Base-by-base conservation (phyloP, 2,888 invertebrate genomes). In the Tigriopus californicus region DNA sequence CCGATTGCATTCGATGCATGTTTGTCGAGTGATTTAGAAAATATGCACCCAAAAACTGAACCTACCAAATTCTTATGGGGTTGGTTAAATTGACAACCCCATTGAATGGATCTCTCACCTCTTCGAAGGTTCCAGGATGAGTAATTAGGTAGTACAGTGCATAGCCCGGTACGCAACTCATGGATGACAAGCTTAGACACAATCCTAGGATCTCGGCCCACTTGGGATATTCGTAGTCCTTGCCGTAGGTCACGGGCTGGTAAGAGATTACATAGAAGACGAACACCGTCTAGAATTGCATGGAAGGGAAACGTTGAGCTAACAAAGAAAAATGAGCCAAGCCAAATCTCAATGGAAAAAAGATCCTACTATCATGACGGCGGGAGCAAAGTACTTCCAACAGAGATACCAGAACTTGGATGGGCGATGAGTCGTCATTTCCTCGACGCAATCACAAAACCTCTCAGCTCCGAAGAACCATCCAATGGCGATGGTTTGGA, bases 91-190 rank as follows among this genome's bases (percentile, higher is more conserved):
- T n/a, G n/a, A n/a, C n/a, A 33, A 3, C 3, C 33, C 8, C 25
- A 52, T 20, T 52, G 11, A 33, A n/a, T 54, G 12, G 12, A 52
- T 54, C 41, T 63, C 67, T 69, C 67, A 79, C 79, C 72, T 79
- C 73, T 63, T 71, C 69, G 18, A 79, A 67, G 1, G 75, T 70
- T 62, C 76, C 78, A 2, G 76, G 73, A 47, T 74, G 71, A 1
- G 70, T 69, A 20, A 76, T 64, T 1, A 80, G 66, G 65, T 79
- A 80, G 66, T 79, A 80, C 61, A 79, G 65, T 2, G 77, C 78
- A 64, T 80, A 81, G 13, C 70, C 70, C 10, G 81, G 80, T 62
- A 81, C 75, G 76, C 79, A 80, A 25, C 80, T 68, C 79, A 81
- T 81, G 2, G 81, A 81, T 2, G 78, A 74, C 41, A 78, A 70